Percentiles rank a stretch among this genome's conserved stretches.
Conservation (phyloP, 2,797 vertebrate species). For the Labeo calbasu region DNA sequence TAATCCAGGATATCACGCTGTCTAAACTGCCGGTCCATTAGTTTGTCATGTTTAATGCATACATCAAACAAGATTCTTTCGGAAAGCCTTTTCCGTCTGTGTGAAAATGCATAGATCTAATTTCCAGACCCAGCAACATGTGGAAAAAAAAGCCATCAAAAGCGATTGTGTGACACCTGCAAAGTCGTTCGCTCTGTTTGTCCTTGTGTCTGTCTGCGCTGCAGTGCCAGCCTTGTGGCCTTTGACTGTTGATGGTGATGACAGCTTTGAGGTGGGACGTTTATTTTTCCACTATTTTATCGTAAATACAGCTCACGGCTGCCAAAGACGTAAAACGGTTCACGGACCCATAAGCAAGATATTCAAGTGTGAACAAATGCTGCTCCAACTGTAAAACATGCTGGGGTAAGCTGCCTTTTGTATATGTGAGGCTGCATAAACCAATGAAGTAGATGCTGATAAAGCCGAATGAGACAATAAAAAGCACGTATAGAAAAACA, state of each 20-base stretch:
- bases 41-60: slow-evolving; percentile 61
- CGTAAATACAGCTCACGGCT: slow-evolving; percentile 64
- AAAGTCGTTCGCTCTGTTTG: slow-evolving; percentile 59
- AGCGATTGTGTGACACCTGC: slow-evolving; percentile 19
- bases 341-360: slow-evolving; percentile 57
- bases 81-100: slow-evolving; percentile 49
- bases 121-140: background rate
- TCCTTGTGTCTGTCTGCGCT: slow-evolving; percentile 57
- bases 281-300: slow-evolving; percentile 71
- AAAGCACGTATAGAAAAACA: slow-evolving; percentile 21
- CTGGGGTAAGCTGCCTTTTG: background rate
- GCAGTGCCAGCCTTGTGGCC: slow-evolving; percentile 42
- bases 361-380: slow-evolving; percentile 57
- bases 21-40: slow-evolving; percentile 48
- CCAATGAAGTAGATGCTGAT: slow-evolving; percentile 36
- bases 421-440: slow-evolving; percentile 41
- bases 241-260: slow-evolving; percentile 68
- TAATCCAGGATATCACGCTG: slow-evolving; percentile 44
- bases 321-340: slow-evolving; percentile 33
- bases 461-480: slow-evolving; percentile 25
- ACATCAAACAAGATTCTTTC: slow-evolving; percentile 63
- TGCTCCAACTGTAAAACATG: slow-evolving; percentile 53
- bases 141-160: slow-evolving; percentile 19
- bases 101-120: slow-evolving; percentile 25
- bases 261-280: slow-evolving; percentile 52